These are phyloP conservation scores for Drosophila gaucha DNA, from an alignment of 2,888 invertebrate species.

Conservation along the genomic window DNA sequence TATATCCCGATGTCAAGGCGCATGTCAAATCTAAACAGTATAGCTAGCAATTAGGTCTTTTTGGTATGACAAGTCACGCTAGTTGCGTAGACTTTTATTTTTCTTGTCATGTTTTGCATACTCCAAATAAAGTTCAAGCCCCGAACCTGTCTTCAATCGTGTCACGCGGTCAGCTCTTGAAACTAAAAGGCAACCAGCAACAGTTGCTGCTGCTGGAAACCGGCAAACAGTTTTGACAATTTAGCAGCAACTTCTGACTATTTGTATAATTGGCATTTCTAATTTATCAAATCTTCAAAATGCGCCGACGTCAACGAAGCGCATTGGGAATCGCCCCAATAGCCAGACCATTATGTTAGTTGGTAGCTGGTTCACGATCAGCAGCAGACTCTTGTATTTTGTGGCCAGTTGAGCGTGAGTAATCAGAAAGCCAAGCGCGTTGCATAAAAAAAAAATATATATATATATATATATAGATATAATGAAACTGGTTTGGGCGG, in stretches of 20 bases:
- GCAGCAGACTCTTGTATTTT: slow-evolving; percentile 50
- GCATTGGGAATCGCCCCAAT: slow-evolving; percentile 41
- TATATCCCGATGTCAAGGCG: no score
- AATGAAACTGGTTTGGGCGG: slow-evolving; percentile 77
- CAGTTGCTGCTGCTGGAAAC: slow-evolving; percentile 17
- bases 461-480: slow-evolving; percentile 9
- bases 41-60: not conserved
- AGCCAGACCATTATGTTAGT: slow-evolving; percentile 59
- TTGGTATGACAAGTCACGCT: not conserved
- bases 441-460: slow-evolving; percentile 68
- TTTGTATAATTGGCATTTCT: slow-evolving; percentile 80
- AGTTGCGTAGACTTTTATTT: not conserved
- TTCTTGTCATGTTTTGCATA: not conserved
- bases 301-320: slow-evolving; percentile 51
- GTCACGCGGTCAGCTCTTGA: slow-evolving; percentile 24
- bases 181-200: slow-evolving; percentile 17
- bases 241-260: slow-evolving; percentile 73
- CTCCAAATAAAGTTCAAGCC: not conserved
- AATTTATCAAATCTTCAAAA: slow-evolving; percentile 71
- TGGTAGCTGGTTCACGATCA: slow-evolving; percentile 65
- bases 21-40: not conserved
- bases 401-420: slow-evolving; percentile 74
- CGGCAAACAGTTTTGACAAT: slow-evolving; percentile 69
- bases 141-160: slow-evolving; percentile 10
- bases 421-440: slow-evolving; percentile 79